A percentile compares a stretch with the other conserved stretches of the same genome.
Evolutionary conservation across 2,888 invertebrate genomes (phyloP).

Genomic region (Xanthia icteritia): DNA sequence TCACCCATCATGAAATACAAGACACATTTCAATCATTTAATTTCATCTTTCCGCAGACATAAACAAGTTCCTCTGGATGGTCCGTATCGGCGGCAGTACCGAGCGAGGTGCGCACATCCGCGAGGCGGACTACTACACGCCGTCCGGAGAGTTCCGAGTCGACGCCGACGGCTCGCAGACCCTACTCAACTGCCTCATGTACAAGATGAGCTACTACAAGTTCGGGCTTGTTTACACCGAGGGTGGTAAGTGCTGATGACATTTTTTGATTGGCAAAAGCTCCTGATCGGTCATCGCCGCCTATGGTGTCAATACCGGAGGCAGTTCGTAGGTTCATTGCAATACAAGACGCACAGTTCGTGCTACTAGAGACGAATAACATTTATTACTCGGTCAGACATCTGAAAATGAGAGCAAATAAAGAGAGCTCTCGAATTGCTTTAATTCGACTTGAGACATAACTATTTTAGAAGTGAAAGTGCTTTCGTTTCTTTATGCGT

Average conservation of each 20-base stretch:
- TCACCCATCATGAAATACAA: background rate
- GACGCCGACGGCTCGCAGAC: slow-evolving; percentile 98
- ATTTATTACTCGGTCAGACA: background rate
- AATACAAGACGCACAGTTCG: too few species aligned
- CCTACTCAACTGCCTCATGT: slow-evolving; percentile 99
- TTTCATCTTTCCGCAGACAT: slow-evolving; percentile 92
- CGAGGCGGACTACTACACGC: slow-evolving; percentile 99
- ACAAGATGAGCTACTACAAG: slow-evolving; percentile 99
- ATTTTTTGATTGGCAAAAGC: too few species aligned
- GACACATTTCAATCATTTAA: background rate
- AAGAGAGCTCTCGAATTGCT: background rate
- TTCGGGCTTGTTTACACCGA: slow-evolving; percentile 99
- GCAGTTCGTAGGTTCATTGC: too few species aligned
- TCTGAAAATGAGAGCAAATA: background rate
- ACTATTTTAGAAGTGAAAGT: too few species aligned
- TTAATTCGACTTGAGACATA: background rate
- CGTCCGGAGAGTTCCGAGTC: slow-evolving; percentile 98
- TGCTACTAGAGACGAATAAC: background rate
- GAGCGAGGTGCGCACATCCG: slow-evolving; percentile 98
- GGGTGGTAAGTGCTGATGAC: slow-evolving; percentile 89
- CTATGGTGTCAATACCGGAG: too few species aligned
- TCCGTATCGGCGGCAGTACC: slow-evolving; percentile 98
- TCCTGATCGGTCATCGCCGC: too few species aligned
- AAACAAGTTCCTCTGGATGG: slow-evolving; percentile 99
- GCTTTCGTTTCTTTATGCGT: too few species aligned